A percentile compares a stretch with the other conserved stretches of the same genome.
Evolutionary conservation across 2,888 invertebrate species (phyloP).

Genomic region (Eupithecia tripunctaria): DNA sequence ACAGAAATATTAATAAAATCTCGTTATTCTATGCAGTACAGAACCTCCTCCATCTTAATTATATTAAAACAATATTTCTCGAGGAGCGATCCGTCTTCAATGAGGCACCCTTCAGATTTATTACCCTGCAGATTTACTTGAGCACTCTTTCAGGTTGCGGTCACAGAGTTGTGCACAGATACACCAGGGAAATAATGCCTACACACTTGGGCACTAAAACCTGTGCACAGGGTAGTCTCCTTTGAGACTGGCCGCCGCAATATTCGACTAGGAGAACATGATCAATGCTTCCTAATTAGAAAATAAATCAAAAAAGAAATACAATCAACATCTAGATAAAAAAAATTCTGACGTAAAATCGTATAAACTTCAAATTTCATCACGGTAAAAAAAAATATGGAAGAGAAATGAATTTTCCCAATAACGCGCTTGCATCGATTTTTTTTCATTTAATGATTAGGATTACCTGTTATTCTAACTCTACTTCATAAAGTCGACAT

Average conservation of each 20-base stretch:
- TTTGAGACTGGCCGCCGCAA: too few relatives aligned
- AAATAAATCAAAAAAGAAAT: too few relatives aligned
- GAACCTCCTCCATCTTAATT: conserved; percentile 38
- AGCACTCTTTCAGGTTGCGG: conserved; percentile 54
- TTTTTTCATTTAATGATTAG: neutral
- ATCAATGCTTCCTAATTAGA: too few relatives aligned
- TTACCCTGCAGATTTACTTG: conserved; percentile 61
- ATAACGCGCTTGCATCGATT: neutral
- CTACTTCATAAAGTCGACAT: too few relatives aligned
- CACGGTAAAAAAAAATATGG: neutral
- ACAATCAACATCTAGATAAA: too few relatives aligned
- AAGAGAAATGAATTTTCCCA: neutral
- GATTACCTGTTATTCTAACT: too few relatives aligned
- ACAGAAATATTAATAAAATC: conserved; percentile 16
- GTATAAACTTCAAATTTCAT: too few relatives aligned
- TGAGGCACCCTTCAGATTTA: conserved; percentile 55
- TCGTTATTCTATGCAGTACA: conserved; percentile 3
- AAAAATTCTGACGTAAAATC: too few relatives aligned
- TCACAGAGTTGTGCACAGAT: conserved; percentile 47
- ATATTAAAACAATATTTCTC: conserved; percentile 49
- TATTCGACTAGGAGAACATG: too few relatives aligned
- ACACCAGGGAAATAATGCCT: conserved; percentile 9
- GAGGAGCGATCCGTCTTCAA: conserved; percentile 51
- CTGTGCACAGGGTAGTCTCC: too few relatives aligned
- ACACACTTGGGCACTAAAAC: neutral